Base-by-base conservation (phyloP, 2,113 vertebrate genomes). In the Hirundichthys speculiger region DNA sequence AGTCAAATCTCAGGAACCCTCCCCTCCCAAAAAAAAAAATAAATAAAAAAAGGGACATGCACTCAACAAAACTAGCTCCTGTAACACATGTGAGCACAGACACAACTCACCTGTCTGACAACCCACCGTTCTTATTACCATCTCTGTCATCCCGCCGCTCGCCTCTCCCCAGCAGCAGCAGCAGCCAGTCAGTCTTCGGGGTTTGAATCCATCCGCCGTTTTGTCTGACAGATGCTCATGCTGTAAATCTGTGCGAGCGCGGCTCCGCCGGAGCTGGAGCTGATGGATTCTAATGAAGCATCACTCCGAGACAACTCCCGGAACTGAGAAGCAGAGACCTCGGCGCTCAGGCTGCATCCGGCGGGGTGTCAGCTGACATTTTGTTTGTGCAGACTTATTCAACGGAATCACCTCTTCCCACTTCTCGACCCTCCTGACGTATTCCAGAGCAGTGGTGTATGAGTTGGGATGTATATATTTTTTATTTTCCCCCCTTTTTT, bases 241-340 rank as follows among this genome's bases (percentile, higher is more conserved):
- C 5, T 50, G 22, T 51, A 51, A 51, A 51, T 62, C 7, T 63
- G 57, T 59, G 13, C 39, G 18, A 19, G 10, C 10, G 16, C 27
- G 45, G 34, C 21, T 18, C 51, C 42, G 64, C 54, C 66, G 48
- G 48, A 25, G 38, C 56, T 61, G 2, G 1, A 2, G 61, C 73
- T 73, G 78, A 83, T 61, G 27, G 73, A 61, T 48, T 65, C 56
- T 62, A 70, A 79, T 75, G 64, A 81, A 56, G 60, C 48, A 55
- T 39, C 60, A 19, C 18, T 45, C 8, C n/a, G 11, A 19, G 30
- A 16, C 43, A 45, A 45, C n/a, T 20, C 18, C 18, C 11, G n/a
- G 18, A 19, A 3, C 42, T 8, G 18, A 18, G n/a, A 10, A 1
- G n/a, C 7, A 8, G 18, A 45, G 18, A 45, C 43, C 11, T 9